phyloP scores from a whole-genome alignment of 2,113 vertebrate species.

The Cephalophus harveyi region DNA sequence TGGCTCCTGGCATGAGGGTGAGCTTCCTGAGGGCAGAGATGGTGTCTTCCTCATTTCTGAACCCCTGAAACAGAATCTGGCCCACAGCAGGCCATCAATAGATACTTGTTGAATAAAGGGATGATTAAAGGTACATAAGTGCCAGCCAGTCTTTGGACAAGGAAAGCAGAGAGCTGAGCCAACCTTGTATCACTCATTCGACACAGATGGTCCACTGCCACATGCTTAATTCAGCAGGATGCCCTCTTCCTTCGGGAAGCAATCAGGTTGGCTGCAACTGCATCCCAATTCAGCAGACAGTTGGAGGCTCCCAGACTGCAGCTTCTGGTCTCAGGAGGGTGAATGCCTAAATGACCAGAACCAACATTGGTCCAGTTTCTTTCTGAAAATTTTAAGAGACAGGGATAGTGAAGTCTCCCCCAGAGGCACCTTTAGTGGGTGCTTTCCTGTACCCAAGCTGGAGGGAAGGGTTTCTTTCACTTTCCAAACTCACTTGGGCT shows the following conservation, averaged over 20 bases:
- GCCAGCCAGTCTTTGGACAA: background rate
- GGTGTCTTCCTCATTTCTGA: background rate
- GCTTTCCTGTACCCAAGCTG: background rate
- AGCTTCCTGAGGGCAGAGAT: background rate
- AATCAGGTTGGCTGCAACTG: background rate
- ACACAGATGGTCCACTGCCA: background rate
- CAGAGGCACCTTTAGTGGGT: background rate
- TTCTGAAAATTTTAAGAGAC: background rate
- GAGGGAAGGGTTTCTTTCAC: background rate
- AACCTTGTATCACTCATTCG: background rate
- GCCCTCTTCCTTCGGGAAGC: background rate
- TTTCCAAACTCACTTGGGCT: background rate
- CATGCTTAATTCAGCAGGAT: background rate
- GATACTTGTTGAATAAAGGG: slow-evolving; percentile 18
- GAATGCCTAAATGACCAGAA: background rate
- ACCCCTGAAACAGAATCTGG: background rate
- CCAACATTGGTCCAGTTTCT: background rate
- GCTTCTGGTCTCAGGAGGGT: background rate
- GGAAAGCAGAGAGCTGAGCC: background rate
- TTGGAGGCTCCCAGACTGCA: background rate
- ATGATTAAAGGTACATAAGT: background rate
- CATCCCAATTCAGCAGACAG: background rate
- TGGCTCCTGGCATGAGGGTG: background rate
- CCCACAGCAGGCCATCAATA: background rate
- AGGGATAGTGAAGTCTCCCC: background rate